Conservation (phyloP, 1,140 invertebrate genomes). For the Dreissena rostriformis region DNA sequence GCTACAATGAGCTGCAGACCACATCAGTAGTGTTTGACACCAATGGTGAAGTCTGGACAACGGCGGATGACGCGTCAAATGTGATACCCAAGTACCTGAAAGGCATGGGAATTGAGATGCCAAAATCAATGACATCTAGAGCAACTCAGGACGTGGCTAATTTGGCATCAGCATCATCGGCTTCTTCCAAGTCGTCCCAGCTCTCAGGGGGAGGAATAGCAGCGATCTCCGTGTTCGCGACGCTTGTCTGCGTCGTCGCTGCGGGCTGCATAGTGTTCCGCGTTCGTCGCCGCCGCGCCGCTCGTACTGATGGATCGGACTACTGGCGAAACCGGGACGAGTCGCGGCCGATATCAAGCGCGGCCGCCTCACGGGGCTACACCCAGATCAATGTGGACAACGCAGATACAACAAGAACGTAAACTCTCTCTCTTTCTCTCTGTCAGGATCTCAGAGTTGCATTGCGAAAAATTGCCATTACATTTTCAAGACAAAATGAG, state of each 20-base stretch:
- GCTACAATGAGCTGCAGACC: neutral
- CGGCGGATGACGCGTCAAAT: neutral
- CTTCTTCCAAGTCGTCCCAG: too few relatives aligned
- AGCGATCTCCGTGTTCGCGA: slow-evolving; percentile 4
- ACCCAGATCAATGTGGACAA: neutral
- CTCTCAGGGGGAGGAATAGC: slow-evolving; percentile 18
- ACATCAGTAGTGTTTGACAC: slow-evolving; percentile 1
- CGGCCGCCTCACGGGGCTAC: neutral
- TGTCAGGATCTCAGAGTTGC: too few relatives aligned
- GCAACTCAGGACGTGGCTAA: neutral
- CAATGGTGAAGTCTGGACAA: slow-evolving; percentile 33
- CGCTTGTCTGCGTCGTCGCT: slow-evolving; percentile 11
- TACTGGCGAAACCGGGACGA: neutral
- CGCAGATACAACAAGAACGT: too few relatives aligned
- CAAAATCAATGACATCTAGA: neutral
- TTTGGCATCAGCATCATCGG: neutral
- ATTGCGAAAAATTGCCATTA: too few relatives aligned
- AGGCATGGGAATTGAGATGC: neutral
- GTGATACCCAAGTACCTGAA: slow-evolving; percentile 7
- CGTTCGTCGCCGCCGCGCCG: neutral
- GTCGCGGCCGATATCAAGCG: neutral
- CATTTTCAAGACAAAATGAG: too few relatives aligned
- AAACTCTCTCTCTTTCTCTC: too few relatives aligned
- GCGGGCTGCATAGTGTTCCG: neutral
- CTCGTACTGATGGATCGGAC: neutral